phyloP scores from a whole-genome alignment of 1,140 invertebrate species.

The Drosophila punjabiensis region DNA sequence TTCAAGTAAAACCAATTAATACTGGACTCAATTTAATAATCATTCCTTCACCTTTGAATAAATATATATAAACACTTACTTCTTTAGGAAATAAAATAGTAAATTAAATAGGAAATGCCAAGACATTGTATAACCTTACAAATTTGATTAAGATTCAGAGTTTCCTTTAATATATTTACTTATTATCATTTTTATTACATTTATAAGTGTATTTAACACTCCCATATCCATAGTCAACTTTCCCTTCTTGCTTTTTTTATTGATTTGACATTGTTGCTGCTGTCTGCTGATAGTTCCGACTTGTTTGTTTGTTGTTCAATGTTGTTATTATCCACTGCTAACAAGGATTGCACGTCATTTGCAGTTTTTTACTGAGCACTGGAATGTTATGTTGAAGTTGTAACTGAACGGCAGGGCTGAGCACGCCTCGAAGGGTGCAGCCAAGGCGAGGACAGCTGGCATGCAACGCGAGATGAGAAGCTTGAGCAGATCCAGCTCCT shows the following conservation, averaged over 20 bases:
- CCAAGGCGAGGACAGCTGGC: conserved; percentile 2
- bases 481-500: conserved; percentile 5
- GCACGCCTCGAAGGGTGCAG: conserved; percentile 6
- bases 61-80: background rate
- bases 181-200: background rate
- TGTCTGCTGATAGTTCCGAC: conserved; percentile 4
- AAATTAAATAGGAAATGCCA: too few relatives aligned
- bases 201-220: background rate
- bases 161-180: background rate
- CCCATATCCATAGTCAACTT: background rate
- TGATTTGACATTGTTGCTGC: conserved; percentile 27
- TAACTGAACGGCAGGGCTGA: conserved; percentile 34
- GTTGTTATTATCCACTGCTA: conserved; percentile 47
- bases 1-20: background rate
- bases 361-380: conserved; percentile 29
- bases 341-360: conserved; percentile 64
- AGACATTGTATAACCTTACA: too few relatives aligned
- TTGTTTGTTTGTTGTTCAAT: conserved; percentile 34
- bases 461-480: background rate
- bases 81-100: background rate
- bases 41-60: background rate
- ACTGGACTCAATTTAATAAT: background rate
- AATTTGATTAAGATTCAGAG: background rate
- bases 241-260: conserved; percentile 5
- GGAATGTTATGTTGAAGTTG: conserved; percentile 22